A percentile compares a stretch with the other conserved stretches of the same genome.
Conservation (phyloP, 2,797 vertebrate genomes). For the Hippocampus kuda region DNA sequence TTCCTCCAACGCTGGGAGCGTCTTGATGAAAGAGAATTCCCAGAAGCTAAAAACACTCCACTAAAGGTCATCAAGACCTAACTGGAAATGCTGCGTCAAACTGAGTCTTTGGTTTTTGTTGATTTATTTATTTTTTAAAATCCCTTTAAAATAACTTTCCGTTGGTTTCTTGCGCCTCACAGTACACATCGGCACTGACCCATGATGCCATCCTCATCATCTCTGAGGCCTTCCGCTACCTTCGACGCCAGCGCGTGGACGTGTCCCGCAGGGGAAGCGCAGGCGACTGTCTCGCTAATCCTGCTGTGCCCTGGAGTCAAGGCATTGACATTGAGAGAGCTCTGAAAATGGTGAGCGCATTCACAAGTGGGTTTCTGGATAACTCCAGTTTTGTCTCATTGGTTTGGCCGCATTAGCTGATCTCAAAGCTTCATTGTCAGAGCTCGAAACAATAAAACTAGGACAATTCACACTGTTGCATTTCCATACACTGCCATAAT, state of each 20-base stretch:
- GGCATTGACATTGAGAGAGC: conserved; percentile 97
- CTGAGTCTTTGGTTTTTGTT: conserved; percentile 8
- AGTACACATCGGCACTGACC: conserved; percentile 95
- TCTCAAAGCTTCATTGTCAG: background rate
- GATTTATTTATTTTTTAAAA: background rate
- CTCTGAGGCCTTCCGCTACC: conserved; percentile 90
- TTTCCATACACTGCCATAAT: background rate
- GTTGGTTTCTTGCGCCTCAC: conserved; percentile 25
- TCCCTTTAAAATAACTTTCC: background rate
- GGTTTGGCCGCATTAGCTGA: background rate
- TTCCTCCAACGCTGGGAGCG: conserved; percentile 96
- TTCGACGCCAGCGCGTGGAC: conserved; percentile 89
- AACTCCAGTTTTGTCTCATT: background rate
- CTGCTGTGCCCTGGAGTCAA: conserved; percentile 97
- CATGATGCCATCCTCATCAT: conserved; percentile 92
- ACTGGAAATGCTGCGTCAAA: conserved; percentile 14
- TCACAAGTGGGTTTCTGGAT: background rate
- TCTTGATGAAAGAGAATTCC: conserved; percentile 95
- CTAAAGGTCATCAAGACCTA: conserved; percentile 74
- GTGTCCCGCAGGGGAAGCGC: conserved; percentile 91
- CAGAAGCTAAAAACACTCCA: conserved; percentile 87
- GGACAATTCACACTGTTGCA: background rate
- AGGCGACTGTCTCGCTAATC: conserved; percentile 94
- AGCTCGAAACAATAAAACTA: background rate
- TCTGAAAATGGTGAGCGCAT: conserved; percentile 87